Evolutionary conservation across 2,888 invertebrate genomes (phyloP).

Genomic region (Andrena flavipes): DNA sequence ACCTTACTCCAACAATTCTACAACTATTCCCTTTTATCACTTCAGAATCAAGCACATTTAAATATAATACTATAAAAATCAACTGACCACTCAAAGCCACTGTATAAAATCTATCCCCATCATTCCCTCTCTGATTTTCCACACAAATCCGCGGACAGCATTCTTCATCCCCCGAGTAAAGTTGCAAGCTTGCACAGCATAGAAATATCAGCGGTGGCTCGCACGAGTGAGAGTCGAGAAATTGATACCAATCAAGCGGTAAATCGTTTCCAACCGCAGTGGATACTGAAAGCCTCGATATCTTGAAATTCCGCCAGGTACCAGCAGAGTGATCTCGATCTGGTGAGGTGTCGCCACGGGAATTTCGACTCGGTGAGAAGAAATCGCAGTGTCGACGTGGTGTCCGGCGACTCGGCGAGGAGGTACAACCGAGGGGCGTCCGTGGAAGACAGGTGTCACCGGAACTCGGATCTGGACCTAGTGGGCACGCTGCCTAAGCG

Average conservation of each 20-base stretch:
- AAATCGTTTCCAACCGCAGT: not conserved
- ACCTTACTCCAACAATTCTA: too few relatives aligned
- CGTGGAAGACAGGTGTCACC: constrained; percentile 73
- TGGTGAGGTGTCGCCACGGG: constrained; percentile 79
- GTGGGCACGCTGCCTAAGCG: constrained; percentile 80
- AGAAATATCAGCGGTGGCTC: not conserved
- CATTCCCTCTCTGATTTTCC: too few relatives aligned
- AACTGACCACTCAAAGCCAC: not conserved
- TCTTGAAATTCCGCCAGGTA: constrained; percentile 70
- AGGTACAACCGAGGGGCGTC: constrained; percentile 65
- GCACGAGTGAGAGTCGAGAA: too few relatives aligned
- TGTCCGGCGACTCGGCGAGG: constrained; percentile 59
- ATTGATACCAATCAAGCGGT: not conserved
- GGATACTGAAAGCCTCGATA: not conserved
- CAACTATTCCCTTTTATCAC: too few relatives aligned
- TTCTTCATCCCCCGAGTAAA: too few relatives aligned
- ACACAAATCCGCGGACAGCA: too few relatives aligned
- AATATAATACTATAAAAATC: too few relatives aligned
- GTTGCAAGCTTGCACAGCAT: not conserved
- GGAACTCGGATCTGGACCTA: constrained; percentile 77
- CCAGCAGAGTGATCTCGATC: constrained; percentile 80
- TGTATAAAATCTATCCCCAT: not conserved
- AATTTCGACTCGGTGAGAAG: constrained; percentile 77
- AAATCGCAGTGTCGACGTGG: constrained; percentile 73
- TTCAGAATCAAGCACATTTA: too few relatives aligned